A percentile compares a stretch with the other conserved stretches of the same genome.
These are phyloP conservation scores for Sinelater perroti DNA, from an alignment of 2,888 invertebrate species.

Conservation along the genomic window DNA sequence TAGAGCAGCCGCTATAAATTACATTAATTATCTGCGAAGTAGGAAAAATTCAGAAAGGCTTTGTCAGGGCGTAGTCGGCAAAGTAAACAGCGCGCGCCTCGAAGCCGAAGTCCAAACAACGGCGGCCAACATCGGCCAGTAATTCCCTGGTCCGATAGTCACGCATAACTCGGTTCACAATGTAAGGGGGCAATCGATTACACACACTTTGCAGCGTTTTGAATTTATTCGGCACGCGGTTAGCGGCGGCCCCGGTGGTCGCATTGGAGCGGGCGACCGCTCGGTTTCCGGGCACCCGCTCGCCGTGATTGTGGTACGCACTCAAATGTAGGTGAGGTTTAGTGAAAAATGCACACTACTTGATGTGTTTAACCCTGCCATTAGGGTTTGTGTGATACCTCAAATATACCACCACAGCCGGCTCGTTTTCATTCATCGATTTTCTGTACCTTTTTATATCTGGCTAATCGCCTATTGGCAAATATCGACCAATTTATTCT, in stretches of 20 bases:
- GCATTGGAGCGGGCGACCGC: slow-evolving; percentile 28
- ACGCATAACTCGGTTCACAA: slow-evolving; percentile 37
- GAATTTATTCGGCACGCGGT: slow-evolving; percentile 38
- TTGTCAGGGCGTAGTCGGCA: slow-evolving; percentile 37
- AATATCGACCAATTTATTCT: neutral
- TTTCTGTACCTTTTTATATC: slow-evolving; percentile 44
- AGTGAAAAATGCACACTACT: slow-evolving; percentile 61
- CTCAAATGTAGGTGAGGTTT: slow-evolving; percentile 51
- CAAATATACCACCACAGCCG: slow-evolving; percentile 57
- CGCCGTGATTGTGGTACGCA: slow-evolving; percentile 45
- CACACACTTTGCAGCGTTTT: slow-evolving; percentile 38
- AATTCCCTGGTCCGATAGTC: slow-evolving; percentile 40
- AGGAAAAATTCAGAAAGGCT: slow-evolving; percentile 32
- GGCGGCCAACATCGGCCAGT: slow-evolving; percentile 41
- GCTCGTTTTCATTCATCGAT: slow-evolving; percentile 52
- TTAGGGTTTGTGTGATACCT: slow-evolving; percentile 61
- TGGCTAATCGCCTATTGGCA: slow-evolving; percentile 12
- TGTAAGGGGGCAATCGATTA: slow-evolving; percentile 42
- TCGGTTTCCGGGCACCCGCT: slow-evolving; percentile 35
- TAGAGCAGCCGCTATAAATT: slow-evolving; percentile 29
- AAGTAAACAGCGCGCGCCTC: slow-evolving; percentile 39
- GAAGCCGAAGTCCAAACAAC: slow-evolving; percentile 43
- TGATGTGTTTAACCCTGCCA: slow-evolving; percentile 61
- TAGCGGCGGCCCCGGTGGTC: too few species aligned
- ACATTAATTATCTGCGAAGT: slow-evolving; percentile 29